Conservation (phyloP, 2,113 vertebrate genomes). For the Vanacampus margaritifer region DNA sequence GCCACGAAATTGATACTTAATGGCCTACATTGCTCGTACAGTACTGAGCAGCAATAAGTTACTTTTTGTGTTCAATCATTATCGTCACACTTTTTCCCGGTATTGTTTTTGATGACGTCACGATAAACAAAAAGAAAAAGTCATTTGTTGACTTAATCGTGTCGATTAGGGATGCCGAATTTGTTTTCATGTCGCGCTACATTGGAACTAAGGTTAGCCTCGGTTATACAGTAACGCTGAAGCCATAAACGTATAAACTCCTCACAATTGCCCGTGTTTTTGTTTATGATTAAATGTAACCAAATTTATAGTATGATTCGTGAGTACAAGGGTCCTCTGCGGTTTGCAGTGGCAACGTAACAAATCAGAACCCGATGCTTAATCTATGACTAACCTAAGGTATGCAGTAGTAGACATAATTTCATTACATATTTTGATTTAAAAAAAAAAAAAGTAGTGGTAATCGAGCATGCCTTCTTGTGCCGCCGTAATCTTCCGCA, state of each 20-base stretch:
- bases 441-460: too few species aligned
- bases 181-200: background rate
- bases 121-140: background rate
- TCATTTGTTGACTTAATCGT: background rate
- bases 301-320: background rate
- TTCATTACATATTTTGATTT: background rate
- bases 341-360: background rate
- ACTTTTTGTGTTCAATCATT: background rate
- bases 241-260: background rate
- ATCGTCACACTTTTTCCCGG: background rate
- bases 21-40: background rate
- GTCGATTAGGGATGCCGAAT: background rate
- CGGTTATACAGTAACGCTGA: background rate
- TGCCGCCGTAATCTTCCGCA: background rate
- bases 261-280: background rate
- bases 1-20: background rate
- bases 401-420: background rate
- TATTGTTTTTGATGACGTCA: background rate
- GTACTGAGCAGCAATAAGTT: background rate
- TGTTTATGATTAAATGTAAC: background rate
- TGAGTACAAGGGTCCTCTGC: background rate
- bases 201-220: background rate
- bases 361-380: background rate
- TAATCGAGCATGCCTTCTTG: background rate
- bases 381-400: background rate